phyloP scores from a whole-genome alignment of 2,888 invertebrate genomes.

The Pelosia muscerda region DNA sequence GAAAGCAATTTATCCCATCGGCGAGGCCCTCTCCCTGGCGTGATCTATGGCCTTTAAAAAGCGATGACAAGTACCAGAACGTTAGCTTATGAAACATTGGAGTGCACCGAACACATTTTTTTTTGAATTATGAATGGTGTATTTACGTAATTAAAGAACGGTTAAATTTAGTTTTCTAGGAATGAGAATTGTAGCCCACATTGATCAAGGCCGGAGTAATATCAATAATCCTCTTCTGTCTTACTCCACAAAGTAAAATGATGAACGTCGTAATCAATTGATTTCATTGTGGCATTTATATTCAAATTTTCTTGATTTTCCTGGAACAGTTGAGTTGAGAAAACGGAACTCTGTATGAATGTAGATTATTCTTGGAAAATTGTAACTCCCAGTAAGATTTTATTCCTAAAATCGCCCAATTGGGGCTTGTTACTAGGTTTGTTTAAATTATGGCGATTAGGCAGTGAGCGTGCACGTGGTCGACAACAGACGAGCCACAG shows the following conservation, averaged over 20 bases:
- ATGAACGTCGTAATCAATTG: conserved; percentile 46
- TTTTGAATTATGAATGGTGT: conserved; percentile 34
- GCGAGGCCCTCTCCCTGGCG: conserved; percentile 60
- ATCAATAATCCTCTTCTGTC: conserved; percentile 37
- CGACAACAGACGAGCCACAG: conserved; percentile 78
- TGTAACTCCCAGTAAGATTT: conserved; percentile 65
- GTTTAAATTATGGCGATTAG: conserved; percentile 79
- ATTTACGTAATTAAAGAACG: conserved; percentile 41
- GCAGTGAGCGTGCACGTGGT: conserved; percentile 69
- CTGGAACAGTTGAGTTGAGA: conserved; percentile 28
- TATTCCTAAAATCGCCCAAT: conserved; percentile 75
- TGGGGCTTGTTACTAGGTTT: conserved; percentile 67
- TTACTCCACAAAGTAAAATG: conserved; percentile 42
- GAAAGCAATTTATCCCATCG: conserved; percentile 76
- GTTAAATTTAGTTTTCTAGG: conserved; percentile 40
- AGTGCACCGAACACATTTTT: conserved; percentile 39
- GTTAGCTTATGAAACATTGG: conserved; percentile 47
- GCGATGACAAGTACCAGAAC: conserved; percentile 71
- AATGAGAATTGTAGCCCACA: conserved; percentile 40
- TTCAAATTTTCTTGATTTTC: conserved; percentile 34
- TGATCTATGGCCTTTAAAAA: conserved; percentile 73
- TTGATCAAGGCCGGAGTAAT: conserved; percentile 36
- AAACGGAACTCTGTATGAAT: conserved; percentile 26
- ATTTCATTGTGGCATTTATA: conserved; percentile 43
- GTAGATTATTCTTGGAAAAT: conserved; percentile 52